Conservation (phyloP, 2,888 invertebrate genomes). For the Carpatolechia fugitivella region DNA sequence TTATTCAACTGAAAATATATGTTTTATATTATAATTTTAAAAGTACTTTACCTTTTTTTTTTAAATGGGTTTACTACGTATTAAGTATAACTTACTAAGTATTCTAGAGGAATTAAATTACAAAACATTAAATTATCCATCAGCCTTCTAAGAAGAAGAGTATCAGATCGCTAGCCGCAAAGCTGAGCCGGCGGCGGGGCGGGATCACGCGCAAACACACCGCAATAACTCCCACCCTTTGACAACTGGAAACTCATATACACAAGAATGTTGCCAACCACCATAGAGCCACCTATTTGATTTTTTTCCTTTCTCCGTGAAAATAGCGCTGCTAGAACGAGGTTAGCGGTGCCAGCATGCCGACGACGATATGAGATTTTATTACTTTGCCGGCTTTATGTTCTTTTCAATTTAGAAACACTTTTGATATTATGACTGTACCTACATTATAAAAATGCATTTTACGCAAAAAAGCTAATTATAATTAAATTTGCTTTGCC, state of each 20-base stretch:
- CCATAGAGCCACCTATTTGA: conserved; percentile 32
- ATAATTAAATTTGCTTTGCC: no score
- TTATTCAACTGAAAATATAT: no score
- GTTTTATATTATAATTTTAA: no score
- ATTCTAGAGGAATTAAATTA: background rate
- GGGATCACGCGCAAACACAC: no score
- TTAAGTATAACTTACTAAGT: no score
- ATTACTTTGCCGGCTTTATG: conserved; percentile 3
- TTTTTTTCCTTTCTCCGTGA: conserved; percentile 41
- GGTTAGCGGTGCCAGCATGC: background rate
- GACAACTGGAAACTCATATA: conserved; percentile 68
- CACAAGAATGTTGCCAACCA: conserved; percentile 45
- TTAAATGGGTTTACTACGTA: no score
- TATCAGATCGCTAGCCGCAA: conserved; percentile 44
- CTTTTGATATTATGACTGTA: background rate
- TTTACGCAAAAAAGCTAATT: no score
- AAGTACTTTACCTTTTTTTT: no score
- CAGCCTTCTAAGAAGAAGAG: background rate
- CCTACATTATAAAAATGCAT: no score
- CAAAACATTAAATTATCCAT: background rate
- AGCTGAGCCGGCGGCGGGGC: conserved; percentile 69
- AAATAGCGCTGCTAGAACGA: conserved; percentile 33
- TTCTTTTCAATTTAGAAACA: background rate
- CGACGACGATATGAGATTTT: conserved; percentile 12
- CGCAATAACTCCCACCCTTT: conserved; percentile 70